These are phyloP conservation scores for Dendroctonus valens DNA, from an alignment of 1,140 invertebrate genomes.

Conservation along the genomic window DNA sequence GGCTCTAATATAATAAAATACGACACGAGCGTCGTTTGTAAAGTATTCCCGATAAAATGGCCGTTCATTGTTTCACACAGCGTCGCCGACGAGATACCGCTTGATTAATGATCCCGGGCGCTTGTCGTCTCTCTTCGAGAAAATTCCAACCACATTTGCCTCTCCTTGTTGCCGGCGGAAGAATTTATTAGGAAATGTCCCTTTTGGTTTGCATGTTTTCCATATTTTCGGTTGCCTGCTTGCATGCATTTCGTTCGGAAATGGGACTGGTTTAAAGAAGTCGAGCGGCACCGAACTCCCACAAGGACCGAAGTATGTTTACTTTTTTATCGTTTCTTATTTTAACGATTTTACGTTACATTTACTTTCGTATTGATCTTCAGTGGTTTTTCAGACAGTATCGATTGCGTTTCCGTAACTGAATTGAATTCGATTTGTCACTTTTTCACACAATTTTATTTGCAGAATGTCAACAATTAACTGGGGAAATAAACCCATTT, in stretches of 20 bases:
- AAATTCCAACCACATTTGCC: constrained; percentile 30
- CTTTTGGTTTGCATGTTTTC: not conserved
- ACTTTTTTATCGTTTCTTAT: not conserved
- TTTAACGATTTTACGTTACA: not conserved
- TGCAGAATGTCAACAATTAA: too few relatives aligned
- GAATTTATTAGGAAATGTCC: constrained; percentile 21
- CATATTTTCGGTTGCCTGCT: not conserved
- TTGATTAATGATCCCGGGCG: constrained; percentile 28
- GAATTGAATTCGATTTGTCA: too few relatives aligned
- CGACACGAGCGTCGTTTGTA: constrained; percentile 34
- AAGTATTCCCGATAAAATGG: constrained; percentile 35
- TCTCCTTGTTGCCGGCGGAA: constrained; percentile 11
- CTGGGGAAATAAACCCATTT: too few relatives aligned
- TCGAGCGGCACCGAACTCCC: not conserved
- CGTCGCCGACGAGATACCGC: constrained; percentile 30
- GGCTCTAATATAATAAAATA: constrained; percentile 34
- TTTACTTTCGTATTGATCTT: not conserved
- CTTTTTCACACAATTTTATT: too few relatives aligned
- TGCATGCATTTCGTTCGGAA: not conserved
- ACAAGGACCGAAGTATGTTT: not conserved
- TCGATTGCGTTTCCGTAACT: too few relatives aligned
- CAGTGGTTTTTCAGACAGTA: too few relatives aligned
- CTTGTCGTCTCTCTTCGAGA: constrained; percentile 20
- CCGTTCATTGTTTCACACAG: constrained; percentile 35
- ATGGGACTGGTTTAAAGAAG: not conserved